Conservation (phyloP, 2,888 invertebrate genomes). For the Pristionchus fissidentatus region DNA sequence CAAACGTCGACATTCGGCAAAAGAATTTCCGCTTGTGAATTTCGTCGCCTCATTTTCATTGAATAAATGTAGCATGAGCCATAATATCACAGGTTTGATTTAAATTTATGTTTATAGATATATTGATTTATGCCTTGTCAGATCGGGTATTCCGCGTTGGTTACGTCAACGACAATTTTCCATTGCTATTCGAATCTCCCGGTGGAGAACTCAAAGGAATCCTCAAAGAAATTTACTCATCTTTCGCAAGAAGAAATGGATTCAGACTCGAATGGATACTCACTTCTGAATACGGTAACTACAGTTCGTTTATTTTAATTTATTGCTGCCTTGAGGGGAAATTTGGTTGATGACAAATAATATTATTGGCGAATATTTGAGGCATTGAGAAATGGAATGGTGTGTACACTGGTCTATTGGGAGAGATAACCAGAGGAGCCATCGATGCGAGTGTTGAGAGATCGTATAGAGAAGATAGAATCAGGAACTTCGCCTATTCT, state of each 20-base stretch:
- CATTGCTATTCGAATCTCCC: not conserved
- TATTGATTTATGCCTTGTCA: not conserved
- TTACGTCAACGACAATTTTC: constrained; percentile 26
- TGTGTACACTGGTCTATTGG: constrained; percentile 3
- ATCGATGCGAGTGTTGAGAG: constrained; percentile 34
- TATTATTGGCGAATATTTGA: no score
- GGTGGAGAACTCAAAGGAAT: constrained; percentile 16
- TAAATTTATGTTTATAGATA: not conserved
- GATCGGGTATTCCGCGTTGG: constrained; percentile 13
- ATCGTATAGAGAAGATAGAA: constrained; percentile 16
- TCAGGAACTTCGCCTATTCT: not conserved
- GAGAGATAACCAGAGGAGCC: not conserved
- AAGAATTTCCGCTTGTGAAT: no score
- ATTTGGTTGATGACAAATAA: no score
- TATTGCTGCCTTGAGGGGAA: not conserved
- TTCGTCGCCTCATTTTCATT: not conserved
- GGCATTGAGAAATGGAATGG: not conserved
- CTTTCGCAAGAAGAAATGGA: not conserved
- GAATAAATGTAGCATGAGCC: not conserved
- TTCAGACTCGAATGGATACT: not conserved
- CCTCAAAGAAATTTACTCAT: constrained; percentile 24
- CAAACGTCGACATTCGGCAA: not conserved
- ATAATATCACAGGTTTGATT: not conserved
- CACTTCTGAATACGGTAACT: not conserved
- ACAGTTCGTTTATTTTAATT: not conserved